Conservation (phyloP, 2,113 vertebrate genomes). For the Misgurnus mizolepis region DNA sequence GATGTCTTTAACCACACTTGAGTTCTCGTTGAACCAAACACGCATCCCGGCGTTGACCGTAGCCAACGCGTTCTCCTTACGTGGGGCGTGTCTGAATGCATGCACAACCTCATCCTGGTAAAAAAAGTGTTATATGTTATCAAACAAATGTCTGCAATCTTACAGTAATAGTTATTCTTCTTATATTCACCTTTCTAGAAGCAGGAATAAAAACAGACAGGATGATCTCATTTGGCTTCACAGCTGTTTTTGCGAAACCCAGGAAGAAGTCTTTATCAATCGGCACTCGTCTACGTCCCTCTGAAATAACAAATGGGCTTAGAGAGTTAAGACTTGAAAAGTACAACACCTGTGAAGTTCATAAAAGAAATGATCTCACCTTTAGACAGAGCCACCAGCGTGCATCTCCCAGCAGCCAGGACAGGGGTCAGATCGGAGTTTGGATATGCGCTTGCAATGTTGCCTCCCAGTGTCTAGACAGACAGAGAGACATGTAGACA, state of each 20-base stretch:
- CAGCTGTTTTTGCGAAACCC: constrained; percentile 70
- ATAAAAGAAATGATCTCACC: constrained; percentile 64
- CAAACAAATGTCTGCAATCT: background rate
- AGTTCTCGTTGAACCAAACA: constrained; percentile 76
- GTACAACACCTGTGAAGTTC: no score
- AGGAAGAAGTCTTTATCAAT: constrained; percentile 81
- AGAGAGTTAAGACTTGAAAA: background rate
- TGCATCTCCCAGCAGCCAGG: constrained; percentile 80
- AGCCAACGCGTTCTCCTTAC: constrained; percentile 80
- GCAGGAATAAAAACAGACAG: constrained; percentile 81
- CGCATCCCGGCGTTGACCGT: constrained; percentile 82
- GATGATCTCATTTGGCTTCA: constrained; percentile 80
- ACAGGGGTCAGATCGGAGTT: constrained; percentile 91
- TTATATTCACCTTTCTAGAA: constrained; percentile 76
- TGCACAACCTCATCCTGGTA: constrained; percentile 82
- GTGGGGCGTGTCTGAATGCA: constrained; percentile 84
- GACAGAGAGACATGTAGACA: constrained; percentile 43
- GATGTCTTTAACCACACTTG: constrained; percentile 78
- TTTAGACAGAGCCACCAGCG: constrained; percentile 74
- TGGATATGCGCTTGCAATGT: constrained; percentile 80
- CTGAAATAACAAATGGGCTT: constrained; percentile 33
- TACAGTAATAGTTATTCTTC: no score
- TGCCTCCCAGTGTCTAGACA: constrained; percentile 86
- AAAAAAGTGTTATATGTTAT: background rate
- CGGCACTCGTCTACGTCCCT: constrained; percentile 71